These are phyloP conservation scores for Thereuonema tuberculata DNA, from an alignment of 1,140 invertebrate species.

Conservation along the genomic window DNA sequence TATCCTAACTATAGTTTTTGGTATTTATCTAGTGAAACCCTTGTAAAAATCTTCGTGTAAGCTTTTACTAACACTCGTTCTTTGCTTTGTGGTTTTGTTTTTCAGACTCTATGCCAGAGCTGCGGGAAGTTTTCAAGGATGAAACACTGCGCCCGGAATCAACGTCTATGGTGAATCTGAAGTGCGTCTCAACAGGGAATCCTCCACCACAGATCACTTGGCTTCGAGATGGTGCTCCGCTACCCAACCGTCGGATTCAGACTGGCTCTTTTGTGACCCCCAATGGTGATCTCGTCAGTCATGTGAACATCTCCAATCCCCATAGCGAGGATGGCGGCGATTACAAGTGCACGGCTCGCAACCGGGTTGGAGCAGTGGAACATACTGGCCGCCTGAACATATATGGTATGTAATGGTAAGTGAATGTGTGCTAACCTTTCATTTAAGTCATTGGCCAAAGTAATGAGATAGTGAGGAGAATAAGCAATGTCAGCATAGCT, in stretches of 20 bases:
- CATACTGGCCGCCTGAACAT: conserved; percentile 79
- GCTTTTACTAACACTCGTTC: too few species aligned
- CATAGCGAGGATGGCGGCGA: conserved; percentile 82
- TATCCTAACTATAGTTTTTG: too few species aligned
- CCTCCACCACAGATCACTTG: conserved; percentile 69
- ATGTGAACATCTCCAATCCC: conserved; percentile 80
- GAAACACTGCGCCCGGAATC: conserved; percentile 69
- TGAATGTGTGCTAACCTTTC: not conserved
- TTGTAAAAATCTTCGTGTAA: too few species aligned
- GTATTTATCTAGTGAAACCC: too few species aligned
- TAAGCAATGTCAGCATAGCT: too few species aligned
- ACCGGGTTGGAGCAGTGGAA: conserved; percentile 55
- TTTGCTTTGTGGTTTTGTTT: too few species aligned
- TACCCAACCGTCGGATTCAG: conserved; percentile 47
- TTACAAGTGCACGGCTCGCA: conserved; percentile 73
- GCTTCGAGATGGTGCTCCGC: conserved; percentile 59
- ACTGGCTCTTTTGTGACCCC: conserved; percentile 73
- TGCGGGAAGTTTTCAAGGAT: conserved; percentile 68
- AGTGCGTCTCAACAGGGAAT: conserved; percentile 71
- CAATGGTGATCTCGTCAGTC: conserved; percentile 83
- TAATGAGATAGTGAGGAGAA: too few species aligned
- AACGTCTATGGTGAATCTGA: conserved; percentile 61
- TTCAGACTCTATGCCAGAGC: conserved; percentile 57
- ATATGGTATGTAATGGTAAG: conserved; percentile 44
- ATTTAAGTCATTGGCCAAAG: too few species aligned